Conservation (phyloP, 2,888 invertebrate species). For the Pheosia gnoma region DNA sequence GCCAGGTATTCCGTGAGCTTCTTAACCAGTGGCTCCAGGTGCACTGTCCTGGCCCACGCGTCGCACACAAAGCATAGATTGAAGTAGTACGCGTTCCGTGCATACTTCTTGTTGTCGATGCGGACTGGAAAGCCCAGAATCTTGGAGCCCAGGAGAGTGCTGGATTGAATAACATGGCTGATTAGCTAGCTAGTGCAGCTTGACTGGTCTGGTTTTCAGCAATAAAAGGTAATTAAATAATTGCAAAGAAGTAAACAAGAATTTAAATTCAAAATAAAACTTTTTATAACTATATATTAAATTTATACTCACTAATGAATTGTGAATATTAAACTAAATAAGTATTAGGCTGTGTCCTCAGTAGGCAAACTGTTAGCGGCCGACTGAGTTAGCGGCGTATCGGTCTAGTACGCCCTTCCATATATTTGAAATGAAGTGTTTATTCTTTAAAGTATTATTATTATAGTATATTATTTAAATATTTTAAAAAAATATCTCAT, state of each 20-base stretch:
- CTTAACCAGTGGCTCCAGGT: constrained; percentile 91
- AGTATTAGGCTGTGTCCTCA: too few relatives aligned
- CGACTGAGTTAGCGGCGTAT: too few relatives aligned
- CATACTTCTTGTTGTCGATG: constrained; percentile 91
- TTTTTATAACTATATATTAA: too few relatives aligned
- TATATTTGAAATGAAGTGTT: too few relatives aligned
- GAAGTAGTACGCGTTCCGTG: constrained; percentile 92
- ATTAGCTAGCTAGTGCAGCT: background rate
- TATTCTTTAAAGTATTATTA: too few relatives aligned
- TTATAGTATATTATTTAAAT: too few relatives aligned
- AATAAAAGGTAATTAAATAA: background rate
- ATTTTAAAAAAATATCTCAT: too few relatives aligned
- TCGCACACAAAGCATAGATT: constrained; percentile 93
- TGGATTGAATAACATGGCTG: constrained; percentile 48
- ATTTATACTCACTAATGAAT: too few relatives aligned
- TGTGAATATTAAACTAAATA: too few relatives aligned
- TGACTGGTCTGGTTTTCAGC: background rate
- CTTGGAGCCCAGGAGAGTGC: constrained; percentile 89
- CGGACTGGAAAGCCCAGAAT: constrained; percentile 91
- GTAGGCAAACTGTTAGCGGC: too few relatives aligned
- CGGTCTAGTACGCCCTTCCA: too few relatives aligned
- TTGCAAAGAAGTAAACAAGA: background rate
- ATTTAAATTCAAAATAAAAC: too few relatives aligned
- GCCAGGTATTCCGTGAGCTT: constrained; percentile 92
- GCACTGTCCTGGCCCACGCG: constrained; percentile 89